These are phyloP conservation scores for Rhinoraja longicauda DNA, from an alignment of 2,797 vertebrate species.

Conservation along the genomic window DNA sequence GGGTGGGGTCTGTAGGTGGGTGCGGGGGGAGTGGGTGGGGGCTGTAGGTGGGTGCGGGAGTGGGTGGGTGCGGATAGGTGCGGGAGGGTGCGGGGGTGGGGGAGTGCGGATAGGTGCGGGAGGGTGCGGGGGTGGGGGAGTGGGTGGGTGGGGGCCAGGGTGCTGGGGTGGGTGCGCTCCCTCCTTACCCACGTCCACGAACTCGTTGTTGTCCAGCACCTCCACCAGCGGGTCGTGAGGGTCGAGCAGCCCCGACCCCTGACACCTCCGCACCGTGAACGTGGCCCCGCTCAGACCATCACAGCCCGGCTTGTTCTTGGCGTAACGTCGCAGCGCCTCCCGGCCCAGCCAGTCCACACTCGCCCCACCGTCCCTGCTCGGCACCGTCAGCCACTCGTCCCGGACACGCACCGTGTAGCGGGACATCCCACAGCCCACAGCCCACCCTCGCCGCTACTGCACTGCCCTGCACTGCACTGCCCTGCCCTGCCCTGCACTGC, in stretches of 20 bases:
- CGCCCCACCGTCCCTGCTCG: conserved; percentile 62
- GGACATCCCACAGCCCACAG: conserved; percentile 61
- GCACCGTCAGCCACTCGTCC: conserved; percentile 90
- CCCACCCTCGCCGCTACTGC: too few species aligned
- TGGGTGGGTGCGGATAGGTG: too few species aligned
- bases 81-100: too few species aligned
- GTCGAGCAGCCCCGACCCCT: conserved; percentile 82
- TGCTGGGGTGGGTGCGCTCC: too few species aligned
- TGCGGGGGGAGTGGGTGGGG: too few species aligned
- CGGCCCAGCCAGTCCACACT: conserved; percentile 74
- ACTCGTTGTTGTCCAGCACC: conserved; percentile 91
- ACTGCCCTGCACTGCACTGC: background rate
- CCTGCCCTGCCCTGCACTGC: too few species aligned
- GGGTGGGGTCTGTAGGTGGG: too few species aligned
- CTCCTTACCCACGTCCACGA: conserved; percentile 86
- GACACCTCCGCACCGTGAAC: conserved; percentile 80
- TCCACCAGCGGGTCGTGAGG: conserved; percentile 76
- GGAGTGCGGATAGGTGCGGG: too few species aligned
- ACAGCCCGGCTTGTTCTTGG: conserved; percentile 91
- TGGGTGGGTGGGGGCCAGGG: too few species aligned
- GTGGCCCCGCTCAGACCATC: conserved; percentile 76
- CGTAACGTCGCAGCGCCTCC: conserved; percentile 83
- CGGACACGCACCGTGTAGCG: conserved; percentile 85
- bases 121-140: too few species aligned
- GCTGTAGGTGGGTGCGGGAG: too few species aligned